These are phyloP conservation scores for Alligator mississippiensis DNA, from an alignment of 2,113 vertebrate species.

Conservation along the genomic window DNA sequence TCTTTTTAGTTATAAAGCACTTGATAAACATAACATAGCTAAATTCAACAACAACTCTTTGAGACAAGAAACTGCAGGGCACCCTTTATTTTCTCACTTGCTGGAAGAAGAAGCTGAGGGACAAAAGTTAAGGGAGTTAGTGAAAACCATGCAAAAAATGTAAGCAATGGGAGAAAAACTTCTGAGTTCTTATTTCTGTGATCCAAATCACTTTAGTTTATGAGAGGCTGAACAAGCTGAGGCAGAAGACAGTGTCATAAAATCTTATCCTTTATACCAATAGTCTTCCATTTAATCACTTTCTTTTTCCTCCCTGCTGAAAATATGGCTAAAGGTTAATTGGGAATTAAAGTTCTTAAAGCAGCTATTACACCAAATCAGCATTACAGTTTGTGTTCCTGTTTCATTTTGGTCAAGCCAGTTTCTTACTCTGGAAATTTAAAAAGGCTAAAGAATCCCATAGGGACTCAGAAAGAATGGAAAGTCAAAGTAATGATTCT, in stretches of 20 bases:
- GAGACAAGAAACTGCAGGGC: conserved; percentile 42
- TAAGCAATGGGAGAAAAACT: conserved; percentile 10
- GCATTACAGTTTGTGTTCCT: neutral
- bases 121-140: conserved; percentile 59
- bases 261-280: neutral
- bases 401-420: neutral
- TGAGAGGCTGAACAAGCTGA: neutral
- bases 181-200: neutral
- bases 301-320: neutral
- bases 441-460: neutral
- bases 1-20: conserved; percentile 6
- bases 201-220: neutral
- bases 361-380: neutral
- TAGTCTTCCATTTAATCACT: neutral
- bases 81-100: conserved; percentile 53
- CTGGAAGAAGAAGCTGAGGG: conserved; percentile 41
- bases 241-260: neutral
- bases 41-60: conserved; percentile 33
- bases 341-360: neutral
- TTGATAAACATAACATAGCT: conserved; percentile 34
- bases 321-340: neutral
- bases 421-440: neutral
- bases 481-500: neutral
- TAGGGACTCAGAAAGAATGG: neutral
- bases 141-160: conserved; percentile 48